Conservation (phyloP, 1,140 invertebrate genomes). For the Drosophila sp. region DNA sequence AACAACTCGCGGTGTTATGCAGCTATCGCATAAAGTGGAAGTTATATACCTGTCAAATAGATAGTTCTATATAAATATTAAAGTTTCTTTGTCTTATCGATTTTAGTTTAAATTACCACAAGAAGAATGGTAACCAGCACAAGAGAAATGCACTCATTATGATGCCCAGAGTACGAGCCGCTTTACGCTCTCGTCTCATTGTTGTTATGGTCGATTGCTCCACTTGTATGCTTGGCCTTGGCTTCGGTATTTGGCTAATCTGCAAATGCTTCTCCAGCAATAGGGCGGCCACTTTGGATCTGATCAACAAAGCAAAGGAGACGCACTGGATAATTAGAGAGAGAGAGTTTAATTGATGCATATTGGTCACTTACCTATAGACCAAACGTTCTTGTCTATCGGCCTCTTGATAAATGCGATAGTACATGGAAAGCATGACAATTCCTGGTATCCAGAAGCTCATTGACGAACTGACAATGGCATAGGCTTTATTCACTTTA, state of each 20-base stretch:
- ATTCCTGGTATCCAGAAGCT: conserved; percentile 98
- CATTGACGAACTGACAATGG: conserved; percentile 94
- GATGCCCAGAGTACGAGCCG: conserved; percentile 96
- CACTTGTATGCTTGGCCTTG: conserved; percentile 86
- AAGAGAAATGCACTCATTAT: conserved; percentile 97
- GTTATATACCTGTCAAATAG: conserved; percentile 89
- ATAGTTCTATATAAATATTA: conserved; percentile 4
- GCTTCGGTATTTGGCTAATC: conserved; percentile 92
- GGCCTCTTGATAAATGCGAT: conserved; percentile 95
- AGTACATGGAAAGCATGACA: conserved; percentile 97
- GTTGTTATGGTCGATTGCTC: conserved; percentile 87
- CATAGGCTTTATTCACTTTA: conserved; percentile 94
- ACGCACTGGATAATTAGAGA: conserved; percentile 42
- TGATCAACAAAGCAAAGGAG: conserved; percentile 68
- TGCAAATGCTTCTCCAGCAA: conserved; percentile 93
- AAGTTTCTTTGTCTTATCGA: neutral
- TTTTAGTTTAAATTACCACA: conserved; percentile 86
- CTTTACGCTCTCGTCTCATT: conserved; percentile 96
- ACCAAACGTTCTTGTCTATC: conserved; percentile 95
- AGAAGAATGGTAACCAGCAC: conserved; percentile 97
- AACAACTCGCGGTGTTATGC: conserved; percentile 85
- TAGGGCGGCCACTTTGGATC: conserved; percentile 92
- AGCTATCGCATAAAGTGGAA: conserved; percentile 90
- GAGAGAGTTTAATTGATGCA: conserved; percentile 44
- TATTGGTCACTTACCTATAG: conserved; percentile 87